Conservation (phyloP, 2,797 vertebrate genomes). For the Trachurus trachurus region DNA sequence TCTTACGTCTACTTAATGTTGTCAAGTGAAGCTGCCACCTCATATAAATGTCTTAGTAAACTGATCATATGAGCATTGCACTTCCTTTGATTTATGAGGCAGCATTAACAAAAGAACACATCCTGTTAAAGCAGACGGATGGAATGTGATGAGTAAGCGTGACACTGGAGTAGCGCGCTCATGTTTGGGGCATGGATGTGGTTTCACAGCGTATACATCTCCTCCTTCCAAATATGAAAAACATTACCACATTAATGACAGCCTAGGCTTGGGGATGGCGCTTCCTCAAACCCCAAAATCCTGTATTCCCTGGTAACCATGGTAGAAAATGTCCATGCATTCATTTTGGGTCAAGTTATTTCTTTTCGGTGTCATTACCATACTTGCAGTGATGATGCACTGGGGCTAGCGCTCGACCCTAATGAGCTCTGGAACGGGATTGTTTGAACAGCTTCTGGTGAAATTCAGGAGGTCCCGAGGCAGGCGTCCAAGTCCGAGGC, state of each 20-base stretch:
- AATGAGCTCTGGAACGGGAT: constrained; percentile 69
- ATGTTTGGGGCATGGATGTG: constrained; percentile 71
- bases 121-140: constrained; percentile 43
- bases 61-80: constrained; percentile 27
- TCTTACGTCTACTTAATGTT: background rate
- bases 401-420: constrained; percentile 43
- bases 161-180: constrained; percentile 55
- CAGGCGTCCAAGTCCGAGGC: constrained; percentile 59
- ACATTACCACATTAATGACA: constrained; percentile 80
- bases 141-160: constrained; percentile 66
- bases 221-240: constrained; percentile 77
- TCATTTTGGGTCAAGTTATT: constrained; percentile 64
- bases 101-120: constrained; percentile 32
- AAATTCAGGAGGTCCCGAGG: constrained; percentile 54
- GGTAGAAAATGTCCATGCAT: constrained; percentile 63
- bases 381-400: constrained; percentile 53
- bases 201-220: constrained; percentile 71
- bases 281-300: constrained; percentile 74
- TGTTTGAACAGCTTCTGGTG: constrained; percentile 77
- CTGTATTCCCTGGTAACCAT: constrained; percentile 66
- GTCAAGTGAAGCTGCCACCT: background rate
- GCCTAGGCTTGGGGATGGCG: constrained; percentile 60
- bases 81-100: constrained; percentile 40
- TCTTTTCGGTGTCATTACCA: constrained; percentile 61
- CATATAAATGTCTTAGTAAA: constrained; percentile 36